These are phyloP conservation scores for Parelbella ahira DNA, from an alignment of 2,888 invertebrate species.

Conservation along the genomic window DNA sequence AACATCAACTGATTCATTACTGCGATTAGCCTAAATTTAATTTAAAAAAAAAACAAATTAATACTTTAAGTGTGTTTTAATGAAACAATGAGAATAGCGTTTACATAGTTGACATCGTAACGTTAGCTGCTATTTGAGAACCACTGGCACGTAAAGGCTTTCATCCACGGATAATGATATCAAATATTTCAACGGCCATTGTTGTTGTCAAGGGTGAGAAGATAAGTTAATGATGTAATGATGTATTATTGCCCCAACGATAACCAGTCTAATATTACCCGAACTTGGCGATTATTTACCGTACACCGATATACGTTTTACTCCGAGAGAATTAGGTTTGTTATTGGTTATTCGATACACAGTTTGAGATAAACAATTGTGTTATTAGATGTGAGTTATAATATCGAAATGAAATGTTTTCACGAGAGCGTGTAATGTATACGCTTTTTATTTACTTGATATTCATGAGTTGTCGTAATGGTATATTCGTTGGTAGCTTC, in stretches of 20 bases:
- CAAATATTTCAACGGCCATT: constrained; percentile 75
- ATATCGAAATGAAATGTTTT: no score
- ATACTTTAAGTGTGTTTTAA: no score
- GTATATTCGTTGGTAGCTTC: no score
- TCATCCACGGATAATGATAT: constrained; percentile 67
- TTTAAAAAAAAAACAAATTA: no score
- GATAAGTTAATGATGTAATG: constrained; percentile 79
- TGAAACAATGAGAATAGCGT: no score
- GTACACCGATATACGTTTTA: constrained; percentile 16
- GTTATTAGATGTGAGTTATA: constrained; percentile 68
- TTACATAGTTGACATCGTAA: no score
- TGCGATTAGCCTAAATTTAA: no score
- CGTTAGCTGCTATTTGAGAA: no score
- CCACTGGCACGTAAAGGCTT: constrained; percentile 34
- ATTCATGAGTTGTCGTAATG: constrained; percentile 41
- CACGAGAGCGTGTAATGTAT: constrained; percentile 65
- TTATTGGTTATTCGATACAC: constrained; percentile 29
- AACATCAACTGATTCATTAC: no score
- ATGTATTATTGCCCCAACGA: constrained; percentile 63
- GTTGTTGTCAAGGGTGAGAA: constrained; percentile 79
- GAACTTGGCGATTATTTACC: constrained; percentile 16
- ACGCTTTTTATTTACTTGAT: constrained; percentile 66
- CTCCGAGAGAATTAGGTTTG: constrained; percentile 30
- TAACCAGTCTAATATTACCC: constrained; percentile 21
- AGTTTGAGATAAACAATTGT: constrained; percentile 51